Evolutionary conservation across 2,888 invertebrate genomes (phyloP), one percentile per base, ranked within the genome.

Genomic region (Parapristionchus giblindavisi): DNA sequence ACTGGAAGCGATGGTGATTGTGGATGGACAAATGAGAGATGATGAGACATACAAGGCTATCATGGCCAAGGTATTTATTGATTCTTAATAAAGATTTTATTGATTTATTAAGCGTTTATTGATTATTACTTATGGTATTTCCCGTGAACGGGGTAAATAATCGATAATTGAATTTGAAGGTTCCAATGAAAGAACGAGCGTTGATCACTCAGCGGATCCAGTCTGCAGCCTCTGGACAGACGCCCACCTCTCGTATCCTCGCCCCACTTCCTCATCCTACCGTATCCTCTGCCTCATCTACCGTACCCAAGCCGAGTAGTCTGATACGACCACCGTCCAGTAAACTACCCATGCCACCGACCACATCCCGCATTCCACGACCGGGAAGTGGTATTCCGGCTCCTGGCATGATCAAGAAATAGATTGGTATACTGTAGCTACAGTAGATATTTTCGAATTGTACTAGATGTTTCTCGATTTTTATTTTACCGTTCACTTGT

Each of bases 231-330:
- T 40, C 36, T 51, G 71, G 56, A 40, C 14, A 54, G n/a, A 36
- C 54, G 56, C 71, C 71, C 34, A 58, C 71, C 2, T 58, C 71
- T 1, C 71, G 71, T n/a, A 54, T 32, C 29, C 71, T 71, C 40
- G 71, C 71, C 3, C 56, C 71, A 21, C n/a, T 71, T 38, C 71
- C 71, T 1, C 27, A 58, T 8, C 68, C 68, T 14, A 51, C 27
- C 3, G 68, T 52, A 4, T 24, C 68, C 8, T 29, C 68, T 3
- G n/a, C 43, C 34, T n/a, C n/a, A n/a, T n/a, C n/a, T n/a, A n/a
- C n/a, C n/a, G n/a, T n/a, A n/a, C n/a, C n/a, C n/a, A n/a, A n/a
- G n/a, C n/a, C n/a, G n/a, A n/a, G n/a, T n/a, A n/a, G n/a, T n/a
- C n/a, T n/a, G 11, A 48, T 48, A 48, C 48, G 48, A 11, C 48